These are phyloP conservation scores for Pollenia amentaria DNA, from an alignment of 2,888 invertebrate genomes.

Conservation along the genomic window DNA sequence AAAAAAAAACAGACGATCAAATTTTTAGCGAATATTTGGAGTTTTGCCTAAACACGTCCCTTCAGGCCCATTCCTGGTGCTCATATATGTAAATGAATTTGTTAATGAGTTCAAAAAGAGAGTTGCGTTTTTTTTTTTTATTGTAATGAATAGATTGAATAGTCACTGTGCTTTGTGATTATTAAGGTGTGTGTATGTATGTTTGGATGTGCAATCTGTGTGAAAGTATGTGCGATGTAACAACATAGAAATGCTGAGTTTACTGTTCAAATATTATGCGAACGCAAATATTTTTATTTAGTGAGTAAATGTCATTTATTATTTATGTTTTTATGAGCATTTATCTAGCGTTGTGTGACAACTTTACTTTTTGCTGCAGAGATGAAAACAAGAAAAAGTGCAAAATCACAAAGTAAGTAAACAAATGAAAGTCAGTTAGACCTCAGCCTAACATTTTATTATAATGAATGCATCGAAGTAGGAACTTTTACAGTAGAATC, in stretches of 20 bases:
- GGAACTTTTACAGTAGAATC: no score
- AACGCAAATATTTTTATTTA: constrained; percentile 84
- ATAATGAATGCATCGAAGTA: no score
- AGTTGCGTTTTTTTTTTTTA: neutral
- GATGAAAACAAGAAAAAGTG: constrained; percentile 27
- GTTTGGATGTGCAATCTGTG: no score
- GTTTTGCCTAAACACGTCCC: neutral
- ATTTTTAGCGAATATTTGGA: no score
- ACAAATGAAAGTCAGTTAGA: constrained; percentile 15
- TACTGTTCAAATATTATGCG: constrained; percentile 83
- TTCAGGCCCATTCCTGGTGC: neutral
- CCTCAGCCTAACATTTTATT: neutral
- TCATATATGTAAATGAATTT: neutral
- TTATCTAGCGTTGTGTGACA: constrained; percentile 83
- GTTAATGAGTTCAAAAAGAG: neutral
- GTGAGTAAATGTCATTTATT: constrained; percentile 82
- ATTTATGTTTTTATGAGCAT: constrained; percentile 84
- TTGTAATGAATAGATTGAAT: constrained; percentile 25
- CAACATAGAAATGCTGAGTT: constrained; percentile 76
- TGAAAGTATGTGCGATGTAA: neutral
- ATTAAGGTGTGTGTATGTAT: neutral
- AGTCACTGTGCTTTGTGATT: neutral
- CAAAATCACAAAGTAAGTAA: constrained; percentile 17
- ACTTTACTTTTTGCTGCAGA: constrained; percentile 39
- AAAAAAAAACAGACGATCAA: no score